These are phyloP conservation scores for Phenganax stokvisi DNA, from an alignment of 92 coral and sea anemone species.

Conservation along the genomic window DNA sequence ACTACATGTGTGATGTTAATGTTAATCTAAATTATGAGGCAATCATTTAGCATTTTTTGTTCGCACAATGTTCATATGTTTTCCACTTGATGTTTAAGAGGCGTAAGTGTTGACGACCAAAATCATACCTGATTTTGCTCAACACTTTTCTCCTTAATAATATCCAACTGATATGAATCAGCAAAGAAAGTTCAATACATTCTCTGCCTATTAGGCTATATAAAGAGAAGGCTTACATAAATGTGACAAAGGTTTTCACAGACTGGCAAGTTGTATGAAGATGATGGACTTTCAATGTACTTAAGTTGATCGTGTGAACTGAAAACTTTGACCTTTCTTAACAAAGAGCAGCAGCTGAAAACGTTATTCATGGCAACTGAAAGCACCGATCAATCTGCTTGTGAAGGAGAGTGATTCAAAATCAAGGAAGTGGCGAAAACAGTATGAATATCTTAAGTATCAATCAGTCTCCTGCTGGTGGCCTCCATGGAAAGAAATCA, in stretches of 20 bases:
- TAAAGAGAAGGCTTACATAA: slow-evolving; percentile 29
- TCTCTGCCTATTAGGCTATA: too few species aligned
- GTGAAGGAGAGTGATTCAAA: not conserved
- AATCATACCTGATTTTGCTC: too few species aligned
- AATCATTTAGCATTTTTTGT: too few species aligned
- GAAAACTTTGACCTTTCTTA: slow-evolving; percentile 8
- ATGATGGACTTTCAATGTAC: slow-evolving; percentile 26
- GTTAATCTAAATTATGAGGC: too few species aligned
- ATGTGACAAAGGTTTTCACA: slow-evolving; percentile 11
- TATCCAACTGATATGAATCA: too few species aligned
- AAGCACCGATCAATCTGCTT: slow-evolving; percentile 9
- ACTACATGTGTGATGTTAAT: too few species aligned
- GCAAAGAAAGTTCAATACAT: too few species aligned
- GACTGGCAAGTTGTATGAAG: slow-evolving; percentile 17
- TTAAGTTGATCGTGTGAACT: slow-evolving; percentile 26
- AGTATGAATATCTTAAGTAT: not conserved
- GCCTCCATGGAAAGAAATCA: not conserved
- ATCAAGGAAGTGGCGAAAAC: not conserved
- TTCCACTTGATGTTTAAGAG: too few species aligned
- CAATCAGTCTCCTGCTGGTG: not conserved
- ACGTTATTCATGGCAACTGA: slow-evolving; percentile 22
- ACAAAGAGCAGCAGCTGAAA: slow-evolving; percentile 25
- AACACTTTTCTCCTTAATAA: too few species aligned
- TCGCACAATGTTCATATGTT: too few species aligned
- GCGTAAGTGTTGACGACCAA: too few species aligned